Base-by-base conservation (phyloP, 2,797 vertebrate genomes). In the Coluber constrictor region DNA sequence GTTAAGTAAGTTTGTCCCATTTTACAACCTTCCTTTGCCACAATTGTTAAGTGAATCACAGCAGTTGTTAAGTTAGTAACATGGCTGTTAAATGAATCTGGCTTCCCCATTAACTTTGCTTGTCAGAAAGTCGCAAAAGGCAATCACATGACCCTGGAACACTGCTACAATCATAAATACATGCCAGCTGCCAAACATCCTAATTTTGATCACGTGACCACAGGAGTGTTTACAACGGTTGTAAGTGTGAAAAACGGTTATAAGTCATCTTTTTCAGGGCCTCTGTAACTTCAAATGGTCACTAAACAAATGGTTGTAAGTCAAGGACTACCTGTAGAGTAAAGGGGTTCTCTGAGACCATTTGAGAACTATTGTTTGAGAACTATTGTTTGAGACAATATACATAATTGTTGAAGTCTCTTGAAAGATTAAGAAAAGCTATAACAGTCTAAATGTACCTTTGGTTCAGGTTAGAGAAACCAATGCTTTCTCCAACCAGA, bases 381-480 rank as follows among this genome's bases (percentile, higher is more conserved):
- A 74, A 74, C n/a, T 32, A 37, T 37, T 37, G 66, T 32, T 74
- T 32, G n/a, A 37, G 6, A 32, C 66, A 66, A n/a, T n/a, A n/a
- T 13, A 5, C 12, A n/a, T n/a, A 66, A n/a, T 66, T 2, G 11
- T n/a, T n/a, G 27, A 66, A 66, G 63, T 9, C 37, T 88, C 93
- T 90, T n/a, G n/a, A 55, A 32, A 83, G 89, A 94, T 55, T 56
- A 10, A 93, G 70, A 13, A 90, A 54, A 90, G 4, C 20, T 90
- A 60, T 5, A 92, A 91, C 86, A 86, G 88, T 79, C 74, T 86
- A 60, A 55, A 86, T 20, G 55, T 55, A 63, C 2, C 37, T 93
- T 90, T 55, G 1, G 0, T 63, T 92, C 20, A 88, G 63, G 43
- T 29, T 92, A 91, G 92, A 95, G 37, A 60, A 57, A 70, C 3